phyloP scores from a whole-genome alignment of 2,888 invertebrate genomes.

The Polia nebulosa region DNA sequence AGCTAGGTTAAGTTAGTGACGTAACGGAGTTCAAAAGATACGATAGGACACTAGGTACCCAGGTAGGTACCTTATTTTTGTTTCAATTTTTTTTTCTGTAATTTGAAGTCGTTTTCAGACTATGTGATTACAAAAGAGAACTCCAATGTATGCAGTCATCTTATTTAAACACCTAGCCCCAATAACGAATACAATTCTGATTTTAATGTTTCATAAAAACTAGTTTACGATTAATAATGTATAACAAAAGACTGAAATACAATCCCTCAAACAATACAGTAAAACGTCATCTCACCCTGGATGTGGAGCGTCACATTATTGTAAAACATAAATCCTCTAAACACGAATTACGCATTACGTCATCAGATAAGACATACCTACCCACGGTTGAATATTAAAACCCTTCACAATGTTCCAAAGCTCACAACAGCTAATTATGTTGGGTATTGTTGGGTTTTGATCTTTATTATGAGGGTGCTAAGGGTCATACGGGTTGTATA shows the following conservation, averaged over 20 bases:
- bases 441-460: slow-evolving; percentile 32
- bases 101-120: too few species aligned
- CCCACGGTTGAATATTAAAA: slow-evolving; percentile 62
- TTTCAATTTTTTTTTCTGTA: too few species aligned
- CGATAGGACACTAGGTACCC: too few species aligned
- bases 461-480: slow-evolving; percentile 26
- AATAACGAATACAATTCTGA: background rate
- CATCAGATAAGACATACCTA: slow-evolving; percentile 57
- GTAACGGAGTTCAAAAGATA: too few species aligned
- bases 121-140: too few species aligned
- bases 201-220: background rate
- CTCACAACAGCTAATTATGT: slow-evolving; percentile 56
- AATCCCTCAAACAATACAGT: slow-evolving; percentile 29
- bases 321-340: slow-evolving; percentile 51
- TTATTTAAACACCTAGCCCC: background rate
- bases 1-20: too few species aligned
- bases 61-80: too few species aligned
- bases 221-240: background rate
- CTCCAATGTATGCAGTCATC: too few species aligned
- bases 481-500: slow-evolving; percentile 29
- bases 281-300: slow-evolving; percentile 37
- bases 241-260: slow-evolving; percentile 7
- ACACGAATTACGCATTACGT: slow-evolving; percentile 60
- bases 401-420: slow-evolving; percentile 46
- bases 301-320: slow-evolving; percentile 49